These are phyloP conservation scores for Engystomops pustulosus DNA, from an alignment of 2,113 vertebrate species.

Conservation along the genomic window DNA sequence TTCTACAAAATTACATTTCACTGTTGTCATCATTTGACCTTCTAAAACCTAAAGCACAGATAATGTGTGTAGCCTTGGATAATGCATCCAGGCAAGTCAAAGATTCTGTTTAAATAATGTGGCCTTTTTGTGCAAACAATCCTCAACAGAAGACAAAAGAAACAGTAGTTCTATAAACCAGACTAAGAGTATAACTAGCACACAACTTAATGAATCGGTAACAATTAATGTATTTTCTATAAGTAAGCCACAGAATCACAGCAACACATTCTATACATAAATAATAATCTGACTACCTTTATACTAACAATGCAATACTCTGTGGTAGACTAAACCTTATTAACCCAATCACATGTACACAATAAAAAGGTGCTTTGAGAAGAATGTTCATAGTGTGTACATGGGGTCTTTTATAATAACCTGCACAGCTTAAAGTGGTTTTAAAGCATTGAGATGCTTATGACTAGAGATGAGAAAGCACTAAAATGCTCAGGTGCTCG, in stretches of 20 bases:
- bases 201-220: background rate
- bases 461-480: too few relatives aligned
- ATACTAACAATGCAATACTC: background rate
- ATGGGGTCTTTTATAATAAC: background rate
- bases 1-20: constrained; percentile 25
- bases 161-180: background rate
- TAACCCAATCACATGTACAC: background rate
- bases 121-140: background rate
- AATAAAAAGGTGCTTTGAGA: background rate
- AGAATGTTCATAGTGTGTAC: background rate
- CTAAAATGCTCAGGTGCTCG: too few relatives aligned
- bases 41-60: constrained; percentile 1
- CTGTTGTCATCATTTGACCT: constrained; percentile 37
- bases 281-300: background rate
- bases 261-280: background rate
- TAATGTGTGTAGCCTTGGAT: background rate
- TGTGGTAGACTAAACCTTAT: background rate
- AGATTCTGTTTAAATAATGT: background rate
- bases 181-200: background rate
- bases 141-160: background rate
- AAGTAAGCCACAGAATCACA: background rate
- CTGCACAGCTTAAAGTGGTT: too few relatives aligned
- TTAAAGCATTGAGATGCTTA: too few relatives aligned
- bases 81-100: background rate
- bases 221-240: background rate